Evolutionary conservation across 2,113 vertebrate species (phyloP).

Genomic region (Entelurus aequoreus): DNA sequence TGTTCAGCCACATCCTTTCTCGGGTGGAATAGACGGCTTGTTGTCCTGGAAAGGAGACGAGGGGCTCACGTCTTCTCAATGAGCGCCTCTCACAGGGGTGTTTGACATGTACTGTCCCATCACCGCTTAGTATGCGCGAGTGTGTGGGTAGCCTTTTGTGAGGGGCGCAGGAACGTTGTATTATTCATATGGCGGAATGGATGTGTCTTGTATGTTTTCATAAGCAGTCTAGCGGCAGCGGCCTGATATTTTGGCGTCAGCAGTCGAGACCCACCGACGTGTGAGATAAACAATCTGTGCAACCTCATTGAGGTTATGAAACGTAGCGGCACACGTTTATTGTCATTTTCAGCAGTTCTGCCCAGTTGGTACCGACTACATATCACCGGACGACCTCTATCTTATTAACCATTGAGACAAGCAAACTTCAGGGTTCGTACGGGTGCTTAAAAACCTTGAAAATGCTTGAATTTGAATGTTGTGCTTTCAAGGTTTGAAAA

Average conservation of each 20-base stretch:
- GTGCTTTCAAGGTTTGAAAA: no score
- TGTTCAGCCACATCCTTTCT: slow-evolving; percentile 35
- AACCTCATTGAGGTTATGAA: slow-evolving; percentile 19
- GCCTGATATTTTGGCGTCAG: slow-evolving; percentile 29
- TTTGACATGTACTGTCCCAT: not conserved
- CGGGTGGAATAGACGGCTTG: slow-evolving; percentile 29
- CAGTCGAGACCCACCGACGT: slow-evolving; percentile 39
- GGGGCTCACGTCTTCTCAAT: slow-evolving; percentile 24
- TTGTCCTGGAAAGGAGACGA: slow-evolving; percentile 44
- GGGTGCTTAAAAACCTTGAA: no score
- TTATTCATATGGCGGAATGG: slow-evolving; percentile 40
- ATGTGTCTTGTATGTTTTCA: slow-evolving; percentile 41
- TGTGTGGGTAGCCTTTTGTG: slow-evolving; percentile 1
- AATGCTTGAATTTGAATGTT: no score
- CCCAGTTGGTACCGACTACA: not conserved
- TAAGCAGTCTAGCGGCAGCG: slow-evolving; percentile 26
- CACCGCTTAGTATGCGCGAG: slow-evolving; percentile 18
- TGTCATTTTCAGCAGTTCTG: slow-evolving; percentile 7
- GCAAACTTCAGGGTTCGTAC: no score
- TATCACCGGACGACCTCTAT: not conserved
- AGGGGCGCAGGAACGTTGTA: slow-evolving; percentile 13
- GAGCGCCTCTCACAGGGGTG: slow-evolving; percentile 13
- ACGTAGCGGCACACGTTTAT: slow-evolving; percentile 14
- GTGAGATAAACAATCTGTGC: slow-evolving; percentile 48
- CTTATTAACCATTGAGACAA: no score